Evolutionary conservation across 2,888 invertebrate genomes (phyloP).

Genomic region (Cosmia pyralina): DNA sequence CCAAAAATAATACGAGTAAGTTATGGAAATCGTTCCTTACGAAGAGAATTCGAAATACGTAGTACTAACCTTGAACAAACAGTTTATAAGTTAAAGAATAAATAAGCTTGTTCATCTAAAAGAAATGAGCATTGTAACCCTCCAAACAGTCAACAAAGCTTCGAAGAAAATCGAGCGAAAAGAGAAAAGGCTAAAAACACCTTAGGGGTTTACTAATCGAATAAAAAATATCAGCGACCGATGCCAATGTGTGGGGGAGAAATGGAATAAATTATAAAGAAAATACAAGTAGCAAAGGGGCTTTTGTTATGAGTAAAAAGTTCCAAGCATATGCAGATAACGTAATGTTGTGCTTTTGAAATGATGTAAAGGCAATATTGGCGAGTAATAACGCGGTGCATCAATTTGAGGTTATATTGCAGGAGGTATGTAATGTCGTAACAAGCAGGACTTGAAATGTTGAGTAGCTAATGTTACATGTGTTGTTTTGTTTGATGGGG

Average conservation of each 20-base stretch:
- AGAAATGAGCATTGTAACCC: conserved; percentile 89
- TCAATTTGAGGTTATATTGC: conserved; percentile 63
- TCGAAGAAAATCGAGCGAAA: conserved; percentile 91
- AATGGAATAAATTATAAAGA: conserved; percentile 90
- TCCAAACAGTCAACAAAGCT: conserved; percentile 90
- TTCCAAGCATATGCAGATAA: conserved; percentile 86
- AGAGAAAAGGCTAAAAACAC: conserved; percentile 89
- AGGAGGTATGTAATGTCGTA: conserved; percentile 56
- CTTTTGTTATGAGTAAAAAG: conserved; percentile 86
- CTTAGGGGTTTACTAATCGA: conserved; percentile 91
- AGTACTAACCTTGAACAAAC: conserved; percentile 43
- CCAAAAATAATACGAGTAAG: background rate
- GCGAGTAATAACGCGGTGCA: conserved; percentile 69
- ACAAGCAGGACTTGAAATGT: conserved; percentile 36
- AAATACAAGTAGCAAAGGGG: conserved; percentile 89
- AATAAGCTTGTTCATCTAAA: conserved; percentile 89
- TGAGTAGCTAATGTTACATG: conserved; percentile 19
- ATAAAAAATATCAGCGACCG: conserved; percentile 91
- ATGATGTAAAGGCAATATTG: conserved; percentile 78
- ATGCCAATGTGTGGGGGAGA: conserved; percentile 89
- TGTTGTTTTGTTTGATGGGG: conserved; percentile 11
- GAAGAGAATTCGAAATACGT: conserved; percentile 16
- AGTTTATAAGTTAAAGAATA: conserved; percentile 74
- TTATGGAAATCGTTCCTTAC: background rate
- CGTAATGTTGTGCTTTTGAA: conserved; percentile 79